Conservation (phyloP, 2,113 vertebrate genomes). For the Chaetops frenatus region DNA sequence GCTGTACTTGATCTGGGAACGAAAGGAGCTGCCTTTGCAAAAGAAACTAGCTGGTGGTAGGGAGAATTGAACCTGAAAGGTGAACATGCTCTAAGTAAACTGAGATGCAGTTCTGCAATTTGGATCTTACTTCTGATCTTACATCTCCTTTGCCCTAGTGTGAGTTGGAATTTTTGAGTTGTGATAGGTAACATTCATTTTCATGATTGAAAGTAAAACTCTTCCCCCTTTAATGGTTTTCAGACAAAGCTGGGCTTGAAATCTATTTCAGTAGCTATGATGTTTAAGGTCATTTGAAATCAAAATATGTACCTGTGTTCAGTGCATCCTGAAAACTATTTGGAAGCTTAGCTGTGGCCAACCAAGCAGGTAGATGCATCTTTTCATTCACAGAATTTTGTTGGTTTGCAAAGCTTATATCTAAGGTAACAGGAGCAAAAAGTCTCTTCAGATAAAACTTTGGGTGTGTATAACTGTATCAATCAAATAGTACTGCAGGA, state of each 20-base stretch:
- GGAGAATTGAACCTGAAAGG: neutral
- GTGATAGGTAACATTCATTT: neutral
- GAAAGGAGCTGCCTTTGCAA: neutral
- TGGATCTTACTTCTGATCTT: neutral
- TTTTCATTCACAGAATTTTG: neutral
- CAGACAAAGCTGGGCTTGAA: neutral
- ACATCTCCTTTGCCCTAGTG: neutral
- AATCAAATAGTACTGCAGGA: neutral
- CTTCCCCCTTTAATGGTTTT: neutral
- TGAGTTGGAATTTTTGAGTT: neutral
- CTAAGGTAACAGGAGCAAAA: neutral
- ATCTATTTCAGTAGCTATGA: neutral
- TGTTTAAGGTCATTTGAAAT: neutral
- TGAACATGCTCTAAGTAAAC: neutral
- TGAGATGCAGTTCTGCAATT: neutral
- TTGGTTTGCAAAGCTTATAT: neutral
- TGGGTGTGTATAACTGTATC: neutral
- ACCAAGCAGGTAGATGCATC: neutral
- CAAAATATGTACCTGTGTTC: neutral
- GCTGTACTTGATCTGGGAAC: neutral
- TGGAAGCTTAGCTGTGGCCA: neutral
- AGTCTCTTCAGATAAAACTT: neutral
- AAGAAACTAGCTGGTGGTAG: neutral
- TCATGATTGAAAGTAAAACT: neutral
- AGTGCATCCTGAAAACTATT: neutral